A percentile compares a stretch with the other conserved stretches of the same genome.
These are phyloP conservation scores for Tetrapedia diversipes DNA, from an alignment of 2,888 invertebrate genomes.

Conservation along the genomic window DNA sequence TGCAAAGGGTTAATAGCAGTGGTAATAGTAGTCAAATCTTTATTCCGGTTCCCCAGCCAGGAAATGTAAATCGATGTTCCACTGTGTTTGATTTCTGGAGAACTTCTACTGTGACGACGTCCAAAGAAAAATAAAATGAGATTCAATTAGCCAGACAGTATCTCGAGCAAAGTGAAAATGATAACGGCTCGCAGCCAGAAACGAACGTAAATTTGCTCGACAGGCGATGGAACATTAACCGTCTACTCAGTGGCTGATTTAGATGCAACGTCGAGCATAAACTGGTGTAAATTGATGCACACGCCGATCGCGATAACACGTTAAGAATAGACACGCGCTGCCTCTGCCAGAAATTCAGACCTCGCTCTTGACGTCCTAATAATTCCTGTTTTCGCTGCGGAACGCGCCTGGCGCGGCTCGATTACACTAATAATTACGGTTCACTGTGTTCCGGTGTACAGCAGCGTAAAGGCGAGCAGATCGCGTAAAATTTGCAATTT, in stretches of 20 bases:
- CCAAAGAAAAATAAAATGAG: too few relatives aligned
- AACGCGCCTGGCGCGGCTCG: not conserved
- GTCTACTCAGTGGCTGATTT: conserved; percentile 54
- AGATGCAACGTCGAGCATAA: conserved; percentile 28
- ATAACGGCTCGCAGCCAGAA: conserved; percentile 18
- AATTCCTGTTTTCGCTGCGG: conserved; percentile 8
- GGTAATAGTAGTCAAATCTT: too few relatives aligned
- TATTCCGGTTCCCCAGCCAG: too few relatives aligned
- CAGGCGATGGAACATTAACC: conserved; percentile 34
- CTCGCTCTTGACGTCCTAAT: conserved; percentile 32
- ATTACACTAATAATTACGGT: conserved; percentile 7
- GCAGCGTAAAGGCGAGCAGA: too few relatives aligned
- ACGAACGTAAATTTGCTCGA: conserved; percentile 27
- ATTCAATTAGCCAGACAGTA: too few relatives aligned
- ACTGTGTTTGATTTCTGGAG: too few relatives aligned
- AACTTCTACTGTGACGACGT: too few relatives aligned
- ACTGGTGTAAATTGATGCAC: conserved; percentile 38
- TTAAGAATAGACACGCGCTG: conserved; percentile 48
- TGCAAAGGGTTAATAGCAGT: too few relatives aligned
- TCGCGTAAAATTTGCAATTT: too few relatives aligned
- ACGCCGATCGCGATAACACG: conserved; percentile 45
- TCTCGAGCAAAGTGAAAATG: conserved; percentile 13
- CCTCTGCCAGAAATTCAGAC: conserved; percentile 45
- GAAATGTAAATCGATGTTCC: too few relatives aligned
- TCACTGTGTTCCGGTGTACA: not conserved